phyloP scores from a whole-genome alignment of 2,113 vertebrate genomes.

The Lamprologus lemairii region DNA sequence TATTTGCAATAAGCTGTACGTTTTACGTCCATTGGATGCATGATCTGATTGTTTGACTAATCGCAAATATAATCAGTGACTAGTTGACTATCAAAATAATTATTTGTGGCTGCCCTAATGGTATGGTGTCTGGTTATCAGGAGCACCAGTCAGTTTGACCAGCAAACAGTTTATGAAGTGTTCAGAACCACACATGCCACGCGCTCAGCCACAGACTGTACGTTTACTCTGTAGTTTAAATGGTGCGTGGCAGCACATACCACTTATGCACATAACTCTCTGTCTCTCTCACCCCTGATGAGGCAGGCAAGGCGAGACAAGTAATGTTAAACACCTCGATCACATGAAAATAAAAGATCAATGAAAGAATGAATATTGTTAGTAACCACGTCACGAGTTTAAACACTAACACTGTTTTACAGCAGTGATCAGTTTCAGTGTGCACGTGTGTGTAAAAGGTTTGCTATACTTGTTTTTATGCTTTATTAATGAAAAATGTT shows the following conservation, averaged over 20 bases:
- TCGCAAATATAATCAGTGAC: accelerated
- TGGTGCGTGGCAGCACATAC: accelerated
- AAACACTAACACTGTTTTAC: not conserved
- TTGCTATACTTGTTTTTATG: not conserved
- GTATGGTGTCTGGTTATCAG: accelerated
- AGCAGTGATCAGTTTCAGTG: not conserved
- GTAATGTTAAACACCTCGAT: accelerated
- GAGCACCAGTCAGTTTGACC: not conserved
- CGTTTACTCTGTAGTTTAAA: not conserved
- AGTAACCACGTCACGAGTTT: not conserved
- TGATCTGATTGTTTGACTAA: not conserved
- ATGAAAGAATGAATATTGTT: not conserved
- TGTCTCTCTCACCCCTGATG: not conserved
- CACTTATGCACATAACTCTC: accelerated
- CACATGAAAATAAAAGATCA: accelerated
- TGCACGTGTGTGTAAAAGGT: not conserved
- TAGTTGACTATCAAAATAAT: accelerated
- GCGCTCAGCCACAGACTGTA: not conserved
- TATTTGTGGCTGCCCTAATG: not conserved
- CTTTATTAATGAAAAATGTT: not conserved
- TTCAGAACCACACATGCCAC: not conserved
- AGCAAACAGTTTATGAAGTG: not conserved
- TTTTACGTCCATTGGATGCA: not conserved
- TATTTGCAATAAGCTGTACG: not conserved
- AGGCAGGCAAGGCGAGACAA: accelerated